These are phyloP conservation scores for Zeugodacus cucurbitae DNA, from an alignment of 1,140 invertebrate genomes.

Conservation along the genomic window DNA sequence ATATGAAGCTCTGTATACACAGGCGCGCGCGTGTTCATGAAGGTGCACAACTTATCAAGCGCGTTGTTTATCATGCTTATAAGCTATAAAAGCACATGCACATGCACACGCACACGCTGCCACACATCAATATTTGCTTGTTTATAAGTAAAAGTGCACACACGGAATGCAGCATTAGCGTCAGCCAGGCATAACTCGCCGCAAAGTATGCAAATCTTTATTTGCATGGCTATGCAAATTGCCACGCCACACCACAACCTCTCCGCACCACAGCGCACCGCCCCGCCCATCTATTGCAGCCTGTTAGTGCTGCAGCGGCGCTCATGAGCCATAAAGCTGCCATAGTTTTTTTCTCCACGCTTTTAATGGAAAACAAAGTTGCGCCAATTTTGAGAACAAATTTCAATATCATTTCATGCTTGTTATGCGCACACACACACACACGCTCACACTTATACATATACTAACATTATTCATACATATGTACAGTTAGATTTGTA, in stretches of 20 bases:
- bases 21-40: background rate
- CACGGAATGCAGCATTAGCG: background rate
- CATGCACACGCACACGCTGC: background rate
- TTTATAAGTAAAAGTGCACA: background rate
- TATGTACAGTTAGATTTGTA: no score
- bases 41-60: background rate
- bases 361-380: conserved; percentile 29
- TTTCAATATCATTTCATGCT: conserved; percentile 23
- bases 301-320: background rate
- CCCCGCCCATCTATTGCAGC: background rate
- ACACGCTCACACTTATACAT: background rate
- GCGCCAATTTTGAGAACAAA: conserved; percentile 18
- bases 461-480: no score
- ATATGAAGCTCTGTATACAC: background rate
- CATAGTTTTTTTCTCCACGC: background rate
- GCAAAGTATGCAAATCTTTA: conserved; percentile 23
- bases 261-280: no score
- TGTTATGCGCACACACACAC: background rate
- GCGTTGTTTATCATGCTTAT: conserved; percentile 7
- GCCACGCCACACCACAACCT: background rate
- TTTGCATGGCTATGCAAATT: conserved; percentile 9
- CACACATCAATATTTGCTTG: background rate
- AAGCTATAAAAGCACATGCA: background rate
- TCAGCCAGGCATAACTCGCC: background rate
- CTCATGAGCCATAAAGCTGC: background rate